Base-by-base conservation (phyloP, 2,797 vertebrate species). In the Borostomias antarcticus region DNA sequence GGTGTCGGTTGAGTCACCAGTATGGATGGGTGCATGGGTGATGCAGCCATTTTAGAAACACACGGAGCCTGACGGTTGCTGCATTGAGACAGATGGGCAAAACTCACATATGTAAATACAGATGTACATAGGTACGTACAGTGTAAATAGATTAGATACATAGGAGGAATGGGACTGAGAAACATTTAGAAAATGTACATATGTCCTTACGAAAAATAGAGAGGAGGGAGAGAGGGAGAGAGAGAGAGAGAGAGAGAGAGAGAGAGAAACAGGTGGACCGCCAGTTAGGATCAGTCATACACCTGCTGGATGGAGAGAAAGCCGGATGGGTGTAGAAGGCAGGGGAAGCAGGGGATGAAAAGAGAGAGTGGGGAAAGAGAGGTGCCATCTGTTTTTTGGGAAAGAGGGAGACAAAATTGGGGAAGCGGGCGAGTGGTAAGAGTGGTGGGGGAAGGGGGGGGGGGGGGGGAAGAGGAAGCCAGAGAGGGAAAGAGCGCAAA, bases 321-420 rank as follows among this genome's bases (percentile, higher is more conserved):
- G 69, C 68, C 68, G 62, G 76, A 68, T 64, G 67, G 56, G 37
- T 66, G 76, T 64, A 58, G 23, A 21, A 64, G 68, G 62, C 19
- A 77, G 62, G 76, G 77, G 70, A 80, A 85, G 76, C 19, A 43
- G 87, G 30, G 83, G 84, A 87, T 87, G 37, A 62, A 62, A 62
- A 51, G 47, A 62, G 83, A 17, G 79, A 78, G 62, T 70, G 74
- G 75, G 58, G 35, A 83, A 86, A 85, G 74, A 86, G 76, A 86
- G 82, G 79, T 75, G 81, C 88, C 88, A 90, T 90, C 89, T 90
- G 89, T 73, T 89, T 88, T 86, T 84, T 81, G 63, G 69, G 70
- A 72, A 81, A 84, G 76, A 4, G 35, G 86, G 33, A 85, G 83
- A 86, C 85, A 29, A 5, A 62, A 52, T n/a, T 7, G 45, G 61